These are phyloP conservation scores for Megalops atlanticus DNA, from an alignment of 2,113 vertebrate species.

Conservation along the genomic window DNA sequence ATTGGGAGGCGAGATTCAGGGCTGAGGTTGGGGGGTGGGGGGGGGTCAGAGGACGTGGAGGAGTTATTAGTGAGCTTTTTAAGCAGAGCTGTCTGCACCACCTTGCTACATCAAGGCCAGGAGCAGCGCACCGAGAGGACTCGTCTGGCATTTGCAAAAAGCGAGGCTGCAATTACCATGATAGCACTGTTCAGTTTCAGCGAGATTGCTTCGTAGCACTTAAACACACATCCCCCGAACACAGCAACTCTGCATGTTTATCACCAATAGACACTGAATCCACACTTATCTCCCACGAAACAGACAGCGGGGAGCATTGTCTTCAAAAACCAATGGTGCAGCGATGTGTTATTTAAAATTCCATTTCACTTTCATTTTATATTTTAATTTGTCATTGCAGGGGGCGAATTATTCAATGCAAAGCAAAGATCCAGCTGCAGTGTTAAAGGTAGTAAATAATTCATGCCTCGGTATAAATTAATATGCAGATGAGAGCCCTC, in stretches of 20 bases:
- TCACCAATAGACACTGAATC: not conserved
- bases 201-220: too few relatives aligned
- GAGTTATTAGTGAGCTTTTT: too few relatives aligned
- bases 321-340: too few relatives aligned
- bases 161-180: too few relatives aligned
- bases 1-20: not conserved
- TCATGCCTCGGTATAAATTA: too few relatives aligned
- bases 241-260: not conserved
- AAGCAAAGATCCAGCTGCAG: too few relatives aligned
- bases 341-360: not conserved
- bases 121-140: not conserved
- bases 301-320: not conserved
- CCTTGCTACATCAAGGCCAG: not conserved
- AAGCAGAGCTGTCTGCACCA: not conserved
- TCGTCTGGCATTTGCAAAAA: too few relatives aligned
- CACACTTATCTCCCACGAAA: not conserved
- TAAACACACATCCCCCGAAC: not conserved
- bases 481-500: too few relatives aligned
- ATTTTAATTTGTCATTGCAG: not conserved
- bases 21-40: too few relatives aligned
- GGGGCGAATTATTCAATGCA: too few relatives aligned
- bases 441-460: too few relatives aligned
- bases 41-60: too few relatives aligned
- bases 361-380: not conserved
- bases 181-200: not conserved